Base-by-base conservation (phyloP, 2,888 invertebrate species). In the Lasioglossum lativentre region DNA sequence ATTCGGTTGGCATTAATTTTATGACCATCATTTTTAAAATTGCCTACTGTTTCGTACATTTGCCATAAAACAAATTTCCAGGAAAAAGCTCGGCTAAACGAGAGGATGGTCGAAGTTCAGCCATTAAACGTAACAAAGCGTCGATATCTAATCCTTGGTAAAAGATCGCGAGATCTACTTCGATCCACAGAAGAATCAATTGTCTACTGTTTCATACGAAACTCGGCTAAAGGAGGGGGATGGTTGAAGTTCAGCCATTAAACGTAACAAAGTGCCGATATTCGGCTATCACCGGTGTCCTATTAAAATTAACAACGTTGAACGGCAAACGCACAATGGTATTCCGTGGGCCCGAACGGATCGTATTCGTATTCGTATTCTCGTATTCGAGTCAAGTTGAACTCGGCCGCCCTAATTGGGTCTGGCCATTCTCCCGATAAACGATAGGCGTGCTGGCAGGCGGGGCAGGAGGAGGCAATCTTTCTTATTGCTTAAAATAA, bases 261-360 rank as follows among this genome's bases (percentile, higher is more conserved):
- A 74, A 73, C 6, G 59, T 56, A 19, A 16, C 70, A 74, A 77
- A 56, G 56, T 30, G 34, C 42, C 72, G 40, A 47, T 75, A 56
- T 73, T 4, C 56, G 52, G 71, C 70, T 77, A 75, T 72, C 86
- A 38, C 38, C 12, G 56, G 23, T 59, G n/a, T 68, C 81, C 82
- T 75, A 85, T 86, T 86, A 85, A 85, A 85, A 78, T 78, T 72
- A 85, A 78, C 85, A 86, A 84, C 40, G 83, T 82, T 78, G 59
- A 68, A 82, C 78, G 81, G 75, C 85, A 66, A 70, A 78, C 78
- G 78, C 75, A 78, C 75, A 68, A 70, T 27, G 59, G 74, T 70
- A 78, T 45, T 10, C 68, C 19, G 63, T 52, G 30, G 30, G 63
- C 27, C 75, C 75, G 73, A 73, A 82, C 76, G 70, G 78, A 70